phyloP scores from a whole-genome alignment of 1,140 invertebrate genomes.

The Aphaenogaster floridana region DNA sequence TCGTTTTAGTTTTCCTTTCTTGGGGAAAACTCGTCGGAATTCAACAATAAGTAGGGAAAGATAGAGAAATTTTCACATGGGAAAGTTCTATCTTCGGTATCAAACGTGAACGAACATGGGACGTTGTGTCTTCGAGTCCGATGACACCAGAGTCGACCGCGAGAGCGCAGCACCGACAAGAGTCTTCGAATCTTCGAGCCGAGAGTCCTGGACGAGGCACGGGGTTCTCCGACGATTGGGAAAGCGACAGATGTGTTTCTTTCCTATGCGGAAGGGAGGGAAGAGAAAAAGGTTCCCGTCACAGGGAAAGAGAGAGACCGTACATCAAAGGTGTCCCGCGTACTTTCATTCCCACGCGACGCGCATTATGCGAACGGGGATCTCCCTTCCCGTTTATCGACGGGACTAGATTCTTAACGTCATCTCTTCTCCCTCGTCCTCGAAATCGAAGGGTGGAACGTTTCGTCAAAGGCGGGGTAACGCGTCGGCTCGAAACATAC shows the following conservation, averaged over 20 bases:
- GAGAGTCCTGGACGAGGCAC: background rate
- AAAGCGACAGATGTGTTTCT: constrained; percentile 71
- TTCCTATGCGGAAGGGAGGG: constrained; percentile 15
- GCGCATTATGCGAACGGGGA: constrained; percentile 62
- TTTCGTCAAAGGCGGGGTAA: constrained; percentile 40
- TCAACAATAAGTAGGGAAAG: no score
- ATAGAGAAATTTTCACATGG: no score
- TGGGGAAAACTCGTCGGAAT: no score
- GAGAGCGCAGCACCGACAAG: constrained; percentile 75
- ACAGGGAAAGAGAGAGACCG: constrained; percentile 14
- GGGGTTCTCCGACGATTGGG: constrained; percentile 32
- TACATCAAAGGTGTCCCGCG: constrained; percentile 45
- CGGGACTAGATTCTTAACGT: constrained; percentile 58
- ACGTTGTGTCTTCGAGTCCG: background rate
- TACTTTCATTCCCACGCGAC: constrained; percentile 60
- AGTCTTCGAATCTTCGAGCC: constrained; percentile 12
- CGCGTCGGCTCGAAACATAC: constrained; percentile 1
- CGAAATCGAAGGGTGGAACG: constrained; percentile 64
- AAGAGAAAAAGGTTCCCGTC: constrained; percentile 35
- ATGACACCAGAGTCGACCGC: constrained; percentile 17
- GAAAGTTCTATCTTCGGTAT: background rate
- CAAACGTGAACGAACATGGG: background rate
- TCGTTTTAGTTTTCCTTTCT: no score
- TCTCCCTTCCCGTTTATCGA: constrained; percentile 57
- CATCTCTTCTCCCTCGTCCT: constrained; percentile 60